A percentile compares a stretch with the other conserved stretches of the same genome.
Conservation (phyloP, 2,113 vertebrate species). For the Chiloscyllium plagiosum region DNA sequence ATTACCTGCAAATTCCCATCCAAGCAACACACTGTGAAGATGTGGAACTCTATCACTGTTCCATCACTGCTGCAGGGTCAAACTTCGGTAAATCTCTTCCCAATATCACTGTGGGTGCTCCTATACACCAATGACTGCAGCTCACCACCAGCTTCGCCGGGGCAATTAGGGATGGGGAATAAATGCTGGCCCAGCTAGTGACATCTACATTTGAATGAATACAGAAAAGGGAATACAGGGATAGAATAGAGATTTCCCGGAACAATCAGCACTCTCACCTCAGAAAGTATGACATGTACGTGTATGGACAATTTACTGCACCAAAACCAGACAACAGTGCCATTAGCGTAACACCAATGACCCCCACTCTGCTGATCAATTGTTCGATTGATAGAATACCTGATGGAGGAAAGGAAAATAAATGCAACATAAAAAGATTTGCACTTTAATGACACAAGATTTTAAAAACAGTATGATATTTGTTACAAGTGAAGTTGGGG, state of each 20-base stretch:
- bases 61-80: too few species aligned
- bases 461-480: neutral
- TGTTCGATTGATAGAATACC: constrained; percentile 97
- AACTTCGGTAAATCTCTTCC: too few species aligned
- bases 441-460: neutral
- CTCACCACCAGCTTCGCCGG: too few species aligned
- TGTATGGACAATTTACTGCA: constrained; percentile 97
- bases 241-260: neutral
- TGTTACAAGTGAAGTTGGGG: too few species aligned
- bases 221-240: neutral
- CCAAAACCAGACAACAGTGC: constrained; percentile 95
- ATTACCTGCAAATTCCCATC: too few species aligned
- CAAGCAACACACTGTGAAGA: too few species aligned
- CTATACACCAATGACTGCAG: too few species aligned
- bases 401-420: constrained; percentile 45
- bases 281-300: constrained; percentile 98
- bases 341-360: constrained; percentile 97
- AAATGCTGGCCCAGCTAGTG: too few species aligned
- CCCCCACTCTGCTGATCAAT: constrained; percentile 93
- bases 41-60: too few species aligned
- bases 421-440: neutral
- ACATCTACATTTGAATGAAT: too few species aligned
- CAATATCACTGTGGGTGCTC: too few species aligned
- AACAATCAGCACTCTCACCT: constrained; percentile 62
- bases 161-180: too few species aligned